phyloP scores from a whole-genome alignment of 2,113 vertebrate species.

The Ophthalmolycus amberensis region DNA sequence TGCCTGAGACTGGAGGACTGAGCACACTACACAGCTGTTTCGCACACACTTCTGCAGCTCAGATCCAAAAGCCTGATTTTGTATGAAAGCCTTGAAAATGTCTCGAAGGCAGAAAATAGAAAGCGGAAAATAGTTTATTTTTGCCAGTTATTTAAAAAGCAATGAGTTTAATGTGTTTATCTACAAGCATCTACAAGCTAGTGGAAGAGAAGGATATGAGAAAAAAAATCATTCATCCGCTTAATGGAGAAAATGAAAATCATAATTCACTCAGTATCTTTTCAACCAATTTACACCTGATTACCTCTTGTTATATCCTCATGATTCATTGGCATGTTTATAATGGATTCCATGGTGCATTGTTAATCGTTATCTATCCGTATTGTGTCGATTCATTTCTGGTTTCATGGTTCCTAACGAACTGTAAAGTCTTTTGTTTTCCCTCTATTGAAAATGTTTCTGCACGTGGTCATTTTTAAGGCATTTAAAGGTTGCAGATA shows the following conservation, averaged over 20 bases:
- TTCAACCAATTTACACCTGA: constrained; percentile 6
- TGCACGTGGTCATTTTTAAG: neutral
- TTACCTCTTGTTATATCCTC: neutral
- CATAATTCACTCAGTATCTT: constrained; percentile 4
- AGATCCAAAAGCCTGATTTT: constrained; percentile 80
- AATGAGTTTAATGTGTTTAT: constrained; percentile 28
- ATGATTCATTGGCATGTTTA: neutral
- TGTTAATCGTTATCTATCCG: constrained; percentile 1
- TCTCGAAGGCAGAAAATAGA: constrained; percentile 41
- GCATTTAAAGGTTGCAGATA: neutral
- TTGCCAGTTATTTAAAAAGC: constrained; percentile 31
- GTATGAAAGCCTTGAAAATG: constrained; percentile 46
- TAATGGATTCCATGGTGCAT: neutral
- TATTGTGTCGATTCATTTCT: neutral
- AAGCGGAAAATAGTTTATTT: constrained; percentile 22
- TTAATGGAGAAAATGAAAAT: constrained; percentile 1
- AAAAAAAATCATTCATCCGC: neutral
- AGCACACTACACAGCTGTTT: constrained; percentile 84
- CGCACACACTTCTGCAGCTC: constrained; percentile 70
- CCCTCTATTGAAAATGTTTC: neutral
- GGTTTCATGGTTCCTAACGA: neutral
- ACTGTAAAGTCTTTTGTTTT: neutral
- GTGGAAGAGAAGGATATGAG: neutral
- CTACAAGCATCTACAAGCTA: constrained; percentile 17
- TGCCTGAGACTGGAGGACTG: constrained; percentile 83